Conservation (phyloP, 2,113 vertebrate species). For the Poecile atricapillus region DNA sequence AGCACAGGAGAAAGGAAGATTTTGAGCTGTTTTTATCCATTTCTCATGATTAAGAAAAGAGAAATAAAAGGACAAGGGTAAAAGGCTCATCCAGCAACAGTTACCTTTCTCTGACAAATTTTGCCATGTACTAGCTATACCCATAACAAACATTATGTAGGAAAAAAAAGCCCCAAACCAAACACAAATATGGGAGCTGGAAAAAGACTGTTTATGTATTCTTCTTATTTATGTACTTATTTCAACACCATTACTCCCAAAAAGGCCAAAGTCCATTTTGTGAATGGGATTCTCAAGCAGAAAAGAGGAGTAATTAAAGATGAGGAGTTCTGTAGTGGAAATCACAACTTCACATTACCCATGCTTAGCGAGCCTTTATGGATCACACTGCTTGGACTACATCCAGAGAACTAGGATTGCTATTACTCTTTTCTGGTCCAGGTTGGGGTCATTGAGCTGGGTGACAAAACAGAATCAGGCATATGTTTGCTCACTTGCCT, state of each 20-base stretch:
- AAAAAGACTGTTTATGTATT: background rate
- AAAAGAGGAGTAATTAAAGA: background rate
- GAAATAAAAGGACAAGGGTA: background rate
- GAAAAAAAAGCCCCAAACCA: accelerated
- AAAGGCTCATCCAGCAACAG: background rate
- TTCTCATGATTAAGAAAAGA: background rate
- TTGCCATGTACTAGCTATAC: background rate
- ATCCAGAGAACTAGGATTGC: background rate
- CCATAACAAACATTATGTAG: background rate
- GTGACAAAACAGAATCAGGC: background rate
- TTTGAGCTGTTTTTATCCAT: background rate
- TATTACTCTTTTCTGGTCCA: background rate
- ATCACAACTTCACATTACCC: background rate
- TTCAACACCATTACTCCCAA: background rate
- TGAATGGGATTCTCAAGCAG: background rate
- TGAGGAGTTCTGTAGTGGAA: background rate
- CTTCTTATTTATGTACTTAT: background rate
- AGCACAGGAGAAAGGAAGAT: background rate
- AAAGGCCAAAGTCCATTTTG: background rate
- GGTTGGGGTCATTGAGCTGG: background rate
- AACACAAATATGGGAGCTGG: background rate
- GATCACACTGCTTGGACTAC: background rate
- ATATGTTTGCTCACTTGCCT: background rate
- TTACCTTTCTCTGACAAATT: background rate
- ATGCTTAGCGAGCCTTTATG: background rate